These are phyloP conservation scores for Pipistrellus nathusii DNA, from an alignment of 2,797 vertebrate genomes.

Conservation along the genomic window DNA sequence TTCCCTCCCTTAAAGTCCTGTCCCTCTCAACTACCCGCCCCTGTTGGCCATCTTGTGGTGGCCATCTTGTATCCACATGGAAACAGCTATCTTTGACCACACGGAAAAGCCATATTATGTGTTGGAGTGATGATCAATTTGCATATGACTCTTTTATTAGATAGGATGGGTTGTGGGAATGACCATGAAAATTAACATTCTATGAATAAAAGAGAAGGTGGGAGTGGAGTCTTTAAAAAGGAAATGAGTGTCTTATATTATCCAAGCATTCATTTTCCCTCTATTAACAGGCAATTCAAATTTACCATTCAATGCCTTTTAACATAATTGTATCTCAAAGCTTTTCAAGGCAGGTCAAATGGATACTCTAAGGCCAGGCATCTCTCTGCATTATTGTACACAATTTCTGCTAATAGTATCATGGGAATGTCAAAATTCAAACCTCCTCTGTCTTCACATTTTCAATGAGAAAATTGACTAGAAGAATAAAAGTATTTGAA, in stretches of 20 bases:
- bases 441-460: not conserved
- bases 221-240: not conserved
- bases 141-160: no score
- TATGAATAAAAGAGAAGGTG: not conserved
- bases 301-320: not conserved
- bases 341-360: not conserved
- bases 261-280: conserved; percentile 29
- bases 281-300: not conserved
- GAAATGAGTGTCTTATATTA: not conserved
- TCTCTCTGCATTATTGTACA: conserved; percentile 14
- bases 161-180: not conserved
- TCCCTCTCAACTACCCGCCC: no score
- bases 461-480: conserved; percentile 20
- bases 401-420: conserved; percentile 9
- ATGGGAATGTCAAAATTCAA: not conserved
- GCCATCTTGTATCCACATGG: no score
- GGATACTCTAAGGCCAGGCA: not conserved
- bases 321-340: conserved; percentile 53
- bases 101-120: no score
- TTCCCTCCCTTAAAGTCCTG: no score
- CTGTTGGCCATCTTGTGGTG: no score
- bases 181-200: not conserved
- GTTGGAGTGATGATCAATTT: no score
- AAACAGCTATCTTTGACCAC: no score
- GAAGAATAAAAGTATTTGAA: conserved; percentile 60